phyloP scores from a whole-genome alignment of 2,113 vertebrate species.

The Alethe castanea region DNA sequence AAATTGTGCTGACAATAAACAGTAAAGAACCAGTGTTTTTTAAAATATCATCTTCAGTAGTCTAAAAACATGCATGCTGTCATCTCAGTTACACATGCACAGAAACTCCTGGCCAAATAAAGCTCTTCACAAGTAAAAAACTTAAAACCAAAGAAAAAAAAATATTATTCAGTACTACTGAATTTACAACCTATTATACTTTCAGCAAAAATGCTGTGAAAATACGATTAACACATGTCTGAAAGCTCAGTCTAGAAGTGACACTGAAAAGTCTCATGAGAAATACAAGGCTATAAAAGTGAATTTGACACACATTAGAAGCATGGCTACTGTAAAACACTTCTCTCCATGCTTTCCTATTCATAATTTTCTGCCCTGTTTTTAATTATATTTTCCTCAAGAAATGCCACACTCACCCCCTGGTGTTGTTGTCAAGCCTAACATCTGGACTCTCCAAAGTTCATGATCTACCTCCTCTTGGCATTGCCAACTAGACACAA shows the following conservation, averaged over 20 bases:
- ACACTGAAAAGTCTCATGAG: background rate
- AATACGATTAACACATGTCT: background rate
- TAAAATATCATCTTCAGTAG: background rate
- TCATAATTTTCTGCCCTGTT: background rate
- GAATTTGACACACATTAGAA: background rate
- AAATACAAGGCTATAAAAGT: background rate
- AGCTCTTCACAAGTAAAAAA: rapidly evolving
- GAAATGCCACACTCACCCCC: background rate
- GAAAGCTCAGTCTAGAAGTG: background rate
- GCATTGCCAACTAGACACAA: background rate
- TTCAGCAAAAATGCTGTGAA: background rate
- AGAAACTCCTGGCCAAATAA: background rate
- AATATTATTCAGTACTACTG: background rate
- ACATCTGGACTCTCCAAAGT: background rate
- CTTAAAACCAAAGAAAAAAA: background rate
- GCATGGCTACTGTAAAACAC: background rate
- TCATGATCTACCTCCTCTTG: background rate
- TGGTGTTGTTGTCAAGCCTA: background rate
- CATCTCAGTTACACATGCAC: background rate
- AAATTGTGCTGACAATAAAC: background rate
- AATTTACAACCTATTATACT: background rate
- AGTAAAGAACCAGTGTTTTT: background rate
- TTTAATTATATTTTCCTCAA: background rate
- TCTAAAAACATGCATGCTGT: background rate
- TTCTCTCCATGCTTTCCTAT: background rate